A percentile compares a stretch with the other conserved stretches of the same genome.
phyloP scores from a whole-genome alignment of 1,140 invertebrate genomes.

The Rhopalosiphum maidis region DNA sequence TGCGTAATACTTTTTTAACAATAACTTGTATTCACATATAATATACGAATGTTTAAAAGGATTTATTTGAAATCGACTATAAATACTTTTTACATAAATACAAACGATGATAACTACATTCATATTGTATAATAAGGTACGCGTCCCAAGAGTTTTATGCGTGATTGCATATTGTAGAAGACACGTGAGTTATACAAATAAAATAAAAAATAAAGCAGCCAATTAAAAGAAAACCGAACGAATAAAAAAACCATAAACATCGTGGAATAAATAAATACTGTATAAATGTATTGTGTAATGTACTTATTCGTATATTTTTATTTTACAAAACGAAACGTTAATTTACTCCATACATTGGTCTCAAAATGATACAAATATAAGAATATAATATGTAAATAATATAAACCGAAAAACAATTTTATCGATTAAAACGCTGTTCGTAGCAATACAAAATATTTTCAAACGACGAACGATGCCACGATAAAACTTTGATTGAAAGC shows the following conservation, averaged over 20 bases:
- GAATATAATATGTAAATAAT: background rate
- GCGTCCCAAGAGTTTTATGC: background rate
- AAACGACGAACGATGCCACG: background rate
- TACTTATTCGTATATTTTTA: background rate
- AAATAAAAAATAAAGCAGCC: background rate
- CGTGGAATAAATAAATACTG: background rate
- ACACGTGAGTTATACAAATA: background rate
- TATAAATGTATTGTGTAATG: background rate
- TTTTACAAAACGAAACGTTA: background rate
- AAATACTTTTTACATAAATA: background rate
- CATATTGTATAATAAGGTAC: background rate
- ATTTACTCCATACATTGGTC: background rate
- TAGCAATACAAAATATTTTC: background rate
- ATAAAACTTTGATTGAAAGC: background rate
- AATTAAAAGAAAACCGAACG: background rate
- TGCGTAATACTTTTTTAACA: background rate
- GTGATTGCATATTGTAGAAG: background rate
- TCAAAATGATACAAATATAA: too few relatives aligned
- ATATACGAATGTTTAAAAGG: background rate
- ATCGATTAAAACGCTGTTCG: background rate
- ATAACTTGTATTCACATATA: background rate
- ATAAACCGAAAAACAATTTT: background rate
- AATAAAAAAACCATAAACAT: background rate
- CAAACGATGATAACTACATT: background rate
- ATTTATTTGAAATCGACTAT: background rate